Evolutionary conservation across 2,113 vertebrate species (phyloP).

Genomic region (Azemiops feae): DNA sequence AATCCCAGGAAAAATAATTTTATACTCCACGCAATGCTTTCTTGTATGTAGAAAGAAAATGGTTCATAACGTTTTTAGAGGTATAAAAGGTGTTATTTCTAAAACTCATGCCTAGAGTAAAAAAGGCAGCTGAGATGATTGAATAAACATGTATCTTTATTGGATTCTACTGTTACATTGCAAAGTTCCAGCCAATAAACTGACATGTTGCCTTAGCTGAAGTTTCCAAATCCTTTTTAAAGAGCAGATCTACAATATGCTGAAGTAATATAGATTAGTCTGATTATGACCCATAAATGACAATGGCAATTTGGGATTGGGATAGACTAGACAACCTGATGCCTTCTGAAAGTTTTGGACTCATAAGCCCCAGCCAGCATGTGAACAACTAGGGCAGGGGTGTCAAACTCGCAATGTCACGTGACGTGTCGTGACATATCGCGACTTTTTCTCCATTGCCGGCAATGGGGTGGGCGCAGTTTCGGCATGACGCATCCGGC

Average conservation of each 20-base stretch:
- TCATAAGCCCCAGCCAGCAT: not conserved
- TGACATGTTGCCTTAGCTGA: not conserved
- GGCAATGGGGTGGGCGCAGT: too few species aligned
- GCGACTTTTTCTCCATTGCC: too few species aligned
- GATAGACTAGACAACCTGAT: not conserved
- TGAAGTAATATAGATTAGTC: not conserved
- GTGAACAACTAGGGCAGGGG: not conserved
- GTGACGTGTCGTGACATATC: too few species aligned
- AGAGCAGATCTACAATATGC: not conserved
- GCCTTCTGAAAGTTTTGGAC: not conserved
- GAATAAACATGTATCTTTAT: not conserved
- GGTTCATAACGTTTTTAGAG: not conserved
- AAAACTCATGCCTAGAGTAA: not conserved
- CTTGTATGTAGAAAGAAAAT: not conserved
- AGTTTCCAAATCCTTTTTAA: not conserved
- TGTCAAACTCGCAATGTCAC: too few species aligned
- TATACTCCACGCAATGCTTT: not conserved
- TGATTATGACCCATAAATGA: not conserved
- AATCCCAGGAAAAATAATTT: not conserved
- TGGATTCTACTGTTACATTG: not conserved
- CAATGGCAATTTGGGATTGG: not conserved
- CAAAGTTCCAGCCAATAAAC: not conserved
- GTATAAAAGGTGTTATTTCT: not conserved
- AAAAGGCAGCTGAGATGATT: not conserved
- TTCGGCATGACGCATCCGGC: too few species aligned